Evolutionary conservation across 2,797 vertebrate species (phyloP), one percentile per base, ranked within the genome.

Genomic region (Garrulus glandarius): DNA sequence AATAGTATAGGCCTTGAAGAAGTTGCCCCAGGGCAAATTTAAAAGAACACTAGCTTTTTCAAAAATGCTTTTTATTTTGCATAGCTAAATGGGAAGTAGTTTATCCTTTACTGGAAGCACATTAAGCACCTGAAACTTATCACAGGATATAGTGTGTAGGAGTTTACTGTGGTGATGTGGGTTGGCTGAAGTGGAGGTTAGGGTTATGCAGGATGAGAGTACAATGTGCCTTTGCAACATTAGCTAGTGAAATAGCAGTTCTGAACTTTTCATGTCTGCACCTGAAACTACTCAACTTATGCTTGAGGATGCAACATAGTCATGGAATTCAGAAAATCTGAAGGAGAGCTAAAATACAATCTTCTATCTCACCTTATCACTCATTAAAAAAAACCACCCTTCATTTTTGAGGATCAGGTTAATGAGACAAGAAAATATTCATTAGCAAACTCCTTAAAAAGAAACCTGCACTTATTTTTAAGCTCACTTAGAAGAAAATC

Each of bases 391-490:
- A n/a, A 70, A 30, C 1, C 23, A 50, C 8, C 34, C 41, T 49
- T 64, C 2, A 52, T 74, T 92, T 85, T 55, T 85, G n/a, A 74
- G 17, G 13, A 77, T 84, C 50, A 81, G 21, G 47, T 84, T 86
- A 84, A 87, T 15, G 23, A 92, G 59, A 83, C 44, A 53, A 83
- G 55, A 44, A 68, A 91, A 93, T 29, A 89, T 17, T 77, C 75
- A 84, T 9, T 6, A 72, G 37, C 49, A 81, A 95, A 61, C 5
- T 30, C 47, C 52, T 78, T 74, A 32, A 88, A 81, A 96, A 96
- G 56, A 61, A 86, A 47, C 5, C 23, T 23, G 15, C 53, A 18
- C 15, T 68, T 94, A 83, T 59, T 50, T 93, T 93, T 80, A 55
- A 67, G n/a, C 36, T 77, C 41, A 43, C 29, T 44, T 81, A 68